Evolutionary conservation across 2,113 vertebrate genomes (phyloP).

Genomic region (Formicarius rufipectus): DNA sequence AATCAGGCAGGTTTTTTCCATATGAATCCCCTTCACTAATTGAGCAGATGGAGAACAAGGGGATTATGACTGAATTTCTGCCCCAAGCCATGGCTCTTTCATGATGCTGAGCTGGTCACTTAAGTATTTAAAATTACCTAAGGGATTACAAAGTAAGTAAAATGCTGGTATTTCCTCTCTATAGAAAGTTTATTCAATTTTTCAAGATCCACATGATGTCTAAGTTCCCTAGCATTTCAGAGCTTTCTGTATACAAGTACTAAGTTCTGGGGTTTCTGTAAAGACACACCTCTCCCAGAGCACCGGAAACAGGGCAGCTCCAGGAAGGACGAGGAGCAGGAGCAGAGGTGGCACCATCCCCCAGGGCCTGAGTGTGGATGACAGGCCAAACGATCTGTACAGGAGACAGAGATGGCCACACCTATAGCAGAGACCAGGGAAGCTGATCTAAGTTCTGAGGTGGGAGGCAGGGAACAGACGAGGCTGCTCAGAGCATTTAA

Average conservation of each 20-base stretch:
- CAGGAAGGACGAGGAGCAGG: neutral
- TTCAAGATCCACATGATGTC: neutral
- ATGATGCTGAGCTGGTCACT: neutral
- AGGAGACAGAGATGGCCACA: neutral
- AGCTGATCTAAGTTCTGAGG: neutral
- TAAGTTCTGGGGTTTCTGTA: neutral
- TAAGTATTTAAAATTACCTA: neutral
- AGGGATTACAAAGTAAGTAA: neutral
- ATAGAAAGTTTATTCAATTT: neutral
- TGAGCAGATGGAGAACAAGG: neutral
- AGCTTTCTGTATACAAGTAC: neutral
- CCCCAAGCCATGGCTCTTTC: neutral
- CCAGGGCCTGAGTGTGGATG: neutral
- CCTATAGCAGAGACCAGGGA: fast-evolving
- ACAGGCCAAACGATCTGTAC: fast-evolving
- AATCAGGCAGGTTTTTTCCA: neutral
- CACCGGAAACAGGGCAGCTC: neutral
- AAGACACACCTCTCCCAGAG: neutral
- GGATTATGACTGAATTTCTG: neutral
- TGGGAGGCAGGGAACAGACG: fast-evolving
- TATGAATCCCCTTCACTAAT: neutral
- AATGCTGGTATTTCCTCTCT: neutral
- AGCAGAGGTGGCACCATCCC: neutral
- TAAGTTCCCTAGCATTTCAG: neutral
- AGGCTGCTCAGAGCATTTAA: neutral